Conservation (phyloP, 1,140 invertebrate genomes). For the Copidosoma floridanum region DNA sequence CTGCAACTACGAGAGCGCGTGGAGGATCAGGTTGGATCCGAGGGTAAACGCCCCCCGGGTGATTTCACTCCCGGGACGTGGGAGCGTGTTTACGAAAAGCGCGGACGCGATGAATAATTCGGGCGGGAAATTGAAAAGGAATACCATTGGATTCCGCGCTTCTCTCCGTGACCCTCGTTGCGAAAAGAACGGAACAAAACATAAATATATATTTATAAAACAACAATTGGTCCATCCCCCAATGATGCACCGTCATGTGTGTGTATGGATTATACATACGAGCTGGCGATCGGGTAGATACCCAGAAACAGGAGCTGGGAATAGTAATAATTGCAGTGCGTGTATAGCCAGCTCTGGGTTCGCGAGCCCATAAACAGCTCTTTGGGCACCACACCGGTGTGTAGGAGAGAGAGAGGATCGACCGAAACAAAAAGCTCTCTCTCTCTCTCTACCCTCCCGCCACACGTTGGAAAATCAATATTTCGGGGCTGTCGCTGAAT, state of each 20-base stretch:
- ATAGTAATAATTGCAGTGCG: constrained; percentile 2
- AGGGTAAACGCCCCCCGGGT: not conserved
- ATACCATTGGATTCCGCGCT: too few species aligned
- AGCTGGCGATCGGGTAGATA: too few species aligned
- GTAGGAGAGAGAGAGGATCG: not conserved
- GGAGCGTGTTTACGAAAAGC: not conserved
- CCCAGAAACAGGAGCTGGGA: not conserved
- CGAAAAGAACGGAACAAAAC: too few species aligned
- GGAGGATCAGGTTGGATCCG: too few species aligned
- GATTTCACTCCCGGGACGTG: not conserved
- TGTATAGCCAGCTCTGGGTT: constrained; percentile 1
- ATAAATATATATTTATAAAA: too few species aligned
- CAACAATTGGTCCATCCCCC: too few species aligned
- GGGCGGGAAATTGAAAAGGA: too few species aligned
- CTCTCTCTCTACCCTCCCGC: not conserved
- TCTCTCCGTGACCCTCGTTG: too few species aligned
- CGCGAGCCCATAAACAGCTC: constrained; percentile 15
- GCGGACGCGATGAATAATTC: not conserved
- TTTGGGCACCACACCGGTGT: not conserved
- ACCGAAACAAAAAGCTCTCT: constrained; percentile 13
- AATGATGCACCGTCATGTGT: too few species aligned
- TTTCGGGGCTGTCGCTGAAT: too few species aligned
- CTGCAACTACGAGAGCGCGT: too few species aligned
- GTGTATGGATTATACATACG: too few species aligned
- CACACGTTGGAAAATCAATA: constrained; percentile 11